A percentile compares a stretch with the other conserved stretches of the same genome.
Evolutionary conservation across 1,140 invertebrate species (phyloP).

Genomic region (Theocolax elegans): DNA sequence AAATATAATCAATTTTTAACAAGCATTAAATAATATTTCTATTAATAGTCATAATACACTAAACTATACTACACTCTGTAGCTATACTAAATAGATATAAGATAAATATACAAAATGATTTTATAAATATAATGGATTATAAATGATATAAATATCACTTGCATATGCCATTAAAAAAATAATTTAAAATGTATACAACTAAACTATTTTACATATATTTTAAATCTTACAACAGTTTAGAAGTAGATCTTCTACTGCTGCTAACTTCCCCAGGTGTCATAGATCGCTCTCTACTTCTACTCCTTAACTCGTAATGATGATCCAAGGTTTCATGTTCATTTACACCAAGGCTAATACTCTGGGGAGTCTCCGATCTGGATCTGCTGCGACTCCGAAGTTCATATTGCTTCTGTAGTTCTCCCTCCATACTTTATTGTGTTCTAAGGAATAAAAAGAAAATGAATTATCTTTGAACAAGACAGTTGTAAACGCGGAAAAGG

Average conservation of each 20-base stretch:
- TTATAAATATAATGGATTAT: too few species aligned
- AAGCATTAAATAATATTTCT: too few species aligned
- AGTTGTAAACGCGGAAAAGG: neutral
- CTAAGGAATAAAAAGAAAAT: neutral
- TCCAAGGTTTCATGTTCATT: conserved; percentile 51
- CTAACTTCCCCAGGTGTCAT: conserved; percentile 57
- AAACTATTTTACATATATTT: too few species aligned
- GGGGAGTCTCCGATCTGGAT: conserved; percentile 62
- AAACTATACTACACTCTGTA: too few species aligned
- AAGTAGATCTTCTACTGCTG: conserved; percentile 53
- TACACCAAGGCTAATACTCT: conserved; percentile 46
- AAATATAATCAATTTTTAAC: too few species aligned
- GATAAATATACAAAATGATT: too few species aligned
- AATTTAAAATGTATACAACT: too few species aligned
- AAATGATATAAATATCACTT: too few species aligned
- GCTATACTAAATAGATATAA: too few species aligned
- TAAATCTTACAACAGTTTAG: conserved; percentile 51
- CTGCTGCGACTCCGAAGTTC: conserved; percentile 61
- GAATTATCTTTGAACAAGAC: neutral
- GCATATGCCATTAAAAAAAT: too few species aligned
- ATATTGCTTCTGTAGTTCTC: conserved; percentile 57
- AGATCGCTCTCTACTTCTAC: conserved; percentile 58
- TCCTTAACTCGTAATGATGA: conserved; percentile 59
- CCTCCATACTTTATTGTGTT: conserved; percentile 53
- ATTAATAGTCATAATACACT: too few species aligned